phyloP scores from a whole-genome alignment of 2,113 vertebrate genomes.

The Sorex araneus region DNA sequence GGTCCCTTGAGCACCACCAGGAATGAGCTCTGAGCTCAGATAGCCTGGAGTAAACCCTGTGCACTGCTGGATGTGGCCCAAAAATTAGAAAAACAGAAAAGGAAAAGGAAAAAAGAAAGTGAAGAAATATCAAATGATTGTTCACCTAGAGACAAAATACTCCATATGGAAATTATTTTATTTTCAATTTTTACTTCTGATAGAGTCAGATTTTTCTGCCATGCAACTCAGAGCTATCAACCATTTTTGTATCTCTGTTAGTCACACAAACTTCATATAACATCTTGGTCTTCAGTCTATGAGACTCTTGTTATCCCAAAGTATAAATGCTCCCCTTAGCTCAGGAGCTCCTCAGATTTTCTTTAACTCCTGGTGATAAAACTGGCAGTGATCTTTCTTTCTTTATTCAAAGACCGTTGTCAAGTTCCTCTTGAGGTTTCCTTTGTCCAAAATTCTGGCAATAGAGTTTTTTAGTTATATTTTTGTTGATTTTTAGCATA shows the following conservation, averaged over 20 bases:
- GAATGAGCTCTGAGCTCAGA: no score
- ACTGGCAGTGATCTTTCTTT: background rate
- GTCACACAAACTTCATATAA: background rate
- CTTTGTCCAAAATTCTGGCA: background rate
- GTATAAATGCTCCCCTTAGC: background rate
- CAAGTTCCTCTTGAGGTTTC: background rate
- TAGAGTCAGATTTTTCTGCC: background rate
- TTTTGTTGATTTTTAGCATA: background rate
- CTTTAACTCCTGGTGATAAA: background rate
- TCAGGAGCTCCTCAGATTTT: background rate
- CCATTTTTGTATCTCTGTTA: background rate
- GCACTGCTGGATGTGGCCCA: no score
- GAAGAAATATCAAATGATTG: no score
- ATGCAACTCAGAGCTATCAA: background rate
- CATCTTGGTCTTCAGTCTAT: background rate
- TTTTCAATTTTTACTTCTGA: no score
- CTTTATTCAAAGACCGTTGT: conserved; percentile 5
- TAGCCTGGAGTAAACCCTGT: no score
- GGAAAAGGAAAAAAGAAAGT: no score
- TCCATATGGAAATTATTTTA: no score
- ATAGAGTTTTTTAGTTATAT: no score
- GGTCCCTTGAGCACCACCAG: no score
- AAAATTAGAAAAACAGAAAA: no score
- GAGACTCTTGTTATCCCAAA: background rate
- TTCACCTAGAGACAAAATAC: no score